Evolutionary conservation across 2,888 invertebrate genomes (phyloP), one percentile per base, ranked within the genome.

Genomic region (Lingula anatina): DNA sequence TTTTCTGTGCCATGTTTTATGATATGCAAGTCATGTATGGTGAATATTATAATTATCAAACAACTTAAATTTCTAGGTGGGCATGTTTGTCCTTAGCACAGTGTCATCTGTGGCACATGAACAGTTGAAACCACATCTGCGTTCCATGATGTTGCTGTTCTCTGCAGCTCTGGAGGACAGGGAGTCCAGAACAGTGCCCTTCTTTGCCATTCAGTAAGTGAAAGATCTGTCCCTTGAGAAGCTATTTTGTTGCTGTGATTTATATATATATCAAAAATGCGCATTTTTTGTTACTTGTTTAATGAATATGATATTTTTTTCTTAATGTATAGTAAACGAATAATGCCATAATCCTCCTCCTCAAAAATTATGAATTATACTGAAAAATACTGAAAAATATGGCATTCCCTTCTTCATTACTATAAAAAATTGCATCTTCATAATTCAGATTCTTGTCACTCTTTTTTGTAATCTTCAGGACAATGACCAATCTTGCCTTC

Each of bases 41-140:
- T n/a, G n/a, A n/a, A n/a, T n/a, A n/a, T n/a, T n/a, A n/a, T n/a
- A n/a, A n/a, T n/a, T n/a, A n/a, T n/a, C n/a, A n/a, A n/a, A n/a
- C n/a, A n/a, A n/a, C n/a, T n/a, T n/a, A n/a, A n/a, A n/a, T 50
- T 77, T 79, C 49, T 68, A 86, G 84, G 68, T 85, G 60, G 86
- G 85, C 27, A 82, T 85, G 79, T 84, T 82, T 62, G 83, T 85
- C 20, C 78, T 88, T 62, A 83, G 85, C 43, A 83, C 83, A 44
- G 83, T 89, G 64, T 83, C 87, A 5, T 85, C 86, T 66, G 80
- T 84, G 15, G 84, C 87, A 5, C 83, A 85, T 35, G 84, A 85
- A 59, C 84, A 85, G 54, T 85, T 87, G 65, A 78, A 84, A 43
- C 80, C 82, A n/a, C 85, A 87, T 68, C 81, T 84, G 48, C 80